Percentiles rank a stretch among this genome's conserved stretches.
phyloP scores from a whole-genome alignment of 2,797 vertebrate species.

The Tapera naevia region DNA sequence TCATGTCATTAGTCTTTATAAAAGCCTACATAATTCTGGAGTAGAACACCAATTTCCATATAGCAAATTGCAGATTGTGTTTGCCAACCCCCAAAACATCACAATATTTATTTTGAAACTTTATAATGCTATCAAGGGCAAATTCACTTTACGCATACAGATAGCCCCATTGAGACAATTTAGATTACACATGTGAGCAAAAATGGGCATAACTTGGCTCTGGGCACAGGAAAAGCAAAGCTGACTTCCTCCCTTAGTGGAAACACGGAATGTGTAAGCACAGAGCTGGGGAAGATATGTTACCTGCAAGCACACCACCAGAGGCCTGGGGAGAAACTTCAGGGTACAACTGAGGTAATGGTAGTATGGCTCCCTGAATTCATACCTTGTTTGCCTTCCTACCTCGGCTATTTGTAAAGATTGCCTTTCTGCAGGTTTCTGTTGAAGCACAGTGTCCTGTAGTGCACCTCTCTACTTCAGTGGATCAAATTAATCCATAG shows the following conservation, averaged over 20 bases:
- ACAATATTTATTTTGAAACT: constrained; percentile 46
- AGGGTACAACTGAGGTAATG: background rate
- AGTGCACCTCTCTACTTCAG: background rate
- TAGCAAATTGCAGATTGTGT: constrained; percentile 6
- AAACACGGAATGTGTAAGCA: background rate
- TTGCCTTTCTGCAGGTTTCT: background rate
- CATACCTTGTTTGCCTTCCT: background rate
- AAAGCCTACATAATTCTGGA: constrained; percentile 34
- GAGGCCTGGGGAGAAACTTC: background rate
- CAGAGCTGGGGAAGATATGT: background rate
- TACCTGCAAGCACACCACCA: background rate
- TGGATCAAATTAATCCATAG: background rate
- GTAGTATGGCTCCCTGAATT: background rate
- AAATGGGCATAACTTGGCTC: background rate
- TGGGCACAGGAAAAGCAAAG: background rate
- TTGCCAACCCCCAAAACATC: constrained; percentile 17
- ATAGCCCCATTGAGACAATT: background rate
- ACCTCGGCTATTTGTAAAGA: background rate
- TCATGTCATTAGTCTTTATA: background rate
- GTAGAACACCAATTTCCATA: constrained; percentile 14
- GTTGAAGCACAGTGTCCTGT: background rate
- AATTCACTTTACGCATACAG: constrained; percentile 28
- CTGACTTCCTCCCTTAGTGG: background rate
- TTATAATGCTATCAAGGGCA: constrained; percentile 4
- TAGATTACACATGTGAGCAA: background rate